Percentiles rank a stretch among this genome's conserved stretches.
Evolutionary conservation across 2,113 vertebrate genomes (phyloP).

Genomic region (Raja brachyura): DNA sequence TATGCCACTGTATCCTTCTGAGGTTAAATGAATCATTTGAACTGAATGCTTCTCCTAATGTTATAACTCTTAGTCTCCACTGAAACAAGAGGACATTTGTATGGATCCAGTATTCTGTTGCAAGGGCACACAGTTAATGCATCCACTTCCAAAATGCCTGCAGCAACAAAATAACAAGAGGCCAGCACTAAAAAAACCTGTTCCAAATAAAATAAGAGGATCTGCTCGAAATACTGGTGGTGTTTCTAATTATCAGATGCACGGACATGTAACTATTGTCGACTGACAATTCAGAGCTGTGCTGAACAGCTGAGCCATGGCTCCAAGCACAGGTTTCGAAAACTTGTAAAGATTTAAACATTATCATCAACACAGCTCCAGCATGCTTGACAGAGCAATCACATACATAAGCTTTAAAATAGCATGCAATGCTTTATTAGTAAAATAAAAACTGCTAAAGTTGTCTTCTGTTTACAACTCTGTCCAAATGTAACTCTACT

Average conservation of each 20-base stretch:
- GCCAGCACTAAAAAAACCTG: background rate
- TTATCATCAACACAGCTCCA: background rate
- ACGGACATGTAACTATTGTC: background rate
- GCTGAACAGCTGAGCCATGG: background rate
- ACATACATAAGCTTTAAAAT: background rate
- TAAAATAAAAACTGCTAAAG: background rate
- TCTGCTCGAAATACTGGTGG: background rate
- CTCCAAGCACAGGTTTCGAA: background rate
- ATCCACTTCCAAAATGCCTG: slow-evolving; percentile 4
- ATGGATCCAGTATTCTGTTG: background rate
- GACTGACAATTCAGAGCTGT: background rate
- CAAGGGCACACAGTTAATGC: background rate
- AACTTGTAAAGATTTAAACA: background rate
- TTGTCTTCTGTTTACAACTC: background rate
- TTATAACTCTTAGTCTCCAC: background rate
- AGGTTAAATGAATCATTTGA: background rate
- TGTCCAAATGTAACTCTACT: too few relatives aligned
- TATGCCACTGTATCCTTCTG: background rate
- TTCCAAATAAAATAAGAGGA: slow-evolving; percentile 30
- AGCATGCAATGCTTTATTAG: background rate
- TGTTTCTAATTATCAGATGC: slow-evolving; percentile 23
- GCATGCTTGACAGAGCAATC: background rate
- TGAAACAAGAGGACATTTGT: slow-evolving; percentile 23
- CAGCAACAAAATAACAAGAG: slow-evolving; percentile 3
- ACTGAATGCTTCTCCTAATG: background rate